Percentiles rank a stretch among this genome's conserved stretches.
Evolutionary conservation across 1,140 invertebrate species (phyloP).

Genomic region (Bombus superbus): DNA sequence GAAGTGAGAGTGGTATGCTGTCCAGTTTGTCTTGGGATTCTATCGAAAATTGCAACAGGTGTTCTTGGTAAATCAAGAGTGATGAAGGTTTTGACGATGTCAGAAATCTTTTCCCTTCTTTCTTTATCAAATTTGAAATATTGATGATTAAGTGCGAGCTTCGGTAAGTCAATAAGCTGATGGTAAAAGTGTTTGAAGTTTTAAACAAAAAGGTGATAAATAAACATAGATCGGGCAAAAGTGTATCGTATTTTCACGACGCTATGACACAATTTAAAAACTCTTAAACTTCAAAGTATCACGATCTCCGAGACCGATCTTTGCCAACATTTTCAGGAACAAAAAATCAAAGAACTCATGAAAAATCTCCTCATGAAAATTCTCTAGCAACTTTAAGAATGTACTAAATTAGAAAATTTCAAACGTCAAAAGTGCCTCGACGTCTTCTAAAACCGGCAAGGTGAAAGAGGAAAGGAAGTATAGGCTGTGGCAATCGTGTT

Average conservation of each 20-base stretch:
- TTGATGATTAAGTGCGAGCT: not conserved
- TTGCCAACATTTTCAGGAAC: not conserved
- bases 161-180: too few species aligned
- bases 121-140: not conserved
- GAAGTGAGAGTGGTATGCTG: not conserved
- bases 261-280: not conserved
- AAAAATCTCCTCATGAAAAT: not conserved
- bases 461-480: not conserved
- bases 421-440: not conserved
- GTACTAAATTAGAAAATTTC: not conserved
- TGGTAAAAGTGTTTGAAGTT: not conserved
- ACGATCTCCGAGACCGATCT: too few species aligned
- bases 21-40: not conserved
- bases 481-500: conserved; percentile 9
- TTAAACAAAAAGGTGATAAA: not conserved
- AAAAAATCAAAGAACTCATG: not conserved
- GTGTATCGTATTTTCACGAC: too few species aligned
- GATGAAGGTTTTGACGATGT: not conserved
- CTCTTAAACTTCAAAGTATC: not conserved
- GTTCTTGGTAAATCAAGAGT: not conserved
- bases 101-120: not conserved
- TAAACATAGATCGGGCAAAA: not conserved
- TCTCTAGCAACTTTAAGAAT: not conserved
- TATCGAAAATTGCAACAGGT: not conserved
- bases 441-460: not conserved